Evolutionary conservation across 2,888 invertebrate species (phyloP).

Genomic region (Eupelmus urozonus): DNA sequence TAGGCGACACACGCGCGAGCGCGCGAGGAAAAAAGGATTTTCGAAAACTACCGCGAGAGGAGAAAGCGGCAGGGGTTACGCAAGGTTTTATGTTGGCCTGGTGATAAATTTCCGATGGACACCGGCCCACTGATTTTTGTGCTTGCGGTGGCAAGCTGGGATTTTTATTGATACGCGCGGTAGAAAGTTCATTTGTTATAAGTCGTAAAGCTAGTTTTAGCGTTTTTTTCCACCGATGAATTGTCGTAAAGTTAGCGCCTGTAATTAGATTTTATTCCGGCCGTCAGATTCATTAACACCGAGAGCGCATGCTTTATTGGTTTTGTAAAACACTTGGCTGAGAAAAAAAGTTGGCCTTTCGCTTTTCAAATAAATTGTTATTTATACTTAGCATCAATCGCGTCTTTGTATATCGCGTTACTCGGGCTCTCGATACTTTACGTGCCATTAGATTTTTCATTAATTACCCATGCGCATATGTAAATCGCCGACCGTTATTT

Average conservation of each 20-base stretch:
- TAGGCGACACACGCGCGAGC: background rate
- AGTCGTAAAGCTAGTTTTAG: background rate
- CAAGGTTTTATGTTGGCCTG: constrained; percentile 2
- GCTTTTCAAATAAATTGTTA: background rate
- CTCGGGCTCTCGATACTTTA: background rate
- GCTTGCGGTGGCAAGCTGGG: too few relatives aligned
- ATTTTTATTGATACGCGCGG: too few relatives aligned
- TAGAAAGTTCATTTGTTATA: background rate
- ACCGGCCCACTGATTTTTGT: background rate
- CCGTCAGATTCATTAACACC: too few relatives aligned
- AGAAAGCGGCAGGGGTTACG: constrained; percentile 30
- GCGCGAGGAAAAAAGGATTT: background rate
- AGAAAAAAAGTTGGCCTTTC: background rate
- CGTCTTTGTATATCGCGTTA: constrained; percentile 3
- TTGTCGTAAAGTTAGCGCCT: too few relatives aligned
- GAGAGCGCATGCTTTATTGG: too few relatives aligned
- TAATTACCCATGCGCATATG: constrained; percentile 9
- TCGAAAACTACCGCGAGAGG: constrained; percentile 30
- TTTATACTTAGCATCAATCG: constrained; percentile 3
- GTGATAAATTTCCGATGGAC: background rate
- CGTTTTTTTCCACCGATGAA: too few relatives aligned
- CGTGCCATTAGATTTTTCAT: constrained; percentile 3
- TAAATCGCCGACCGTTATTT: constrained; percentile 46
- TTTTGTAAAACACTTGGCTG: too few relatives aligned
- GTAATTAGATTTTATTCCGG: too few relatives aligned